These are phyloP conservation scores for Choloepus didactylus DNA, from an alignment of 2,797 vertebrate genomes.

Conservation along the genomic window DNA sequence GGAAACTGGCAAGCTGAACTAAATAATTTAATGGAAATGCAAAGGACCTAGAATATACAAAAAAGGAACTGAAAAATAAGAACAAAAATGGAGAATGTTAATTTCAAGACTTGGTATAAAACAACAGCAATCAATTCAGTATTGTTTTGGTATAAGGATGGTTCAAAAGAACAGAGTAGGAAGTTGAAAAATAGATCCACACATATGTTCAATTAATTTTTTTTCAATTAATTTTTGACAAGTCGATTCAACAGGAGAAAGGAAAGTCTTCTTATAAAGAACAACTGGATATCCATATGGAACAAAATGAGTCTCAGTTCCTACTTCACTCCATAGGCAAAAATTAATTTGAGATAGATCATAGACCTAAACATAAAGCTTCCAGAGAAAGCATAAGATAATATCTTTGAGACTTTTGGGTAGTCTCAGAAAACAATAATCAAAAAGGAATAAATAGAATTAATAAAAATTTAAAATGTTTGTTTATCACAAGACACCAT, in stretches of 20 bases:
- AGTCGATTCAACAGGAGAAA: neutral
- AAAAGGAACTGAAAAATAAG: neutral
- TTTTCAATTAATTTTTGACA: neutral
- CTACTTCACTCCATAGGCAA: neutral
- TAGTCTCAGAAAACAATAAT: neutral
- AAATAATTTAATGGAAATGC: neutral
- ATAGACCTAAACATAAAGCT: neutral
- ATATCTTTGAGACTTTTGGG: neutral
- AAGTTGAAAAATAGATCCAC: neutral
- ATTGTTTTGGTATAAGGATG: neutral
- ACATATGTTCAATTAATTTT: neutral
- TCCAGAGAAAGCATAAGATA: neutral
- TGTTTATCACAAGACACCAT: neutral
- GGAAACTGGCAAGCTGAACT: neutral
- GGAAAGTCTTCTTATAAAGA: neutral
- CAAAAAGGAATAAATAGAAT: neutral
- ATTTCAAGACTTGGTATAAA: neutral
- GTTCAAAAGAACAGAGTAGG: neutral
- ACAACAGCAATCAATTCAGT: neutral
- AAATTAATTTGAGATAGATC: neutral
- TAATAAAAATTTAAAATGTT: neutral
- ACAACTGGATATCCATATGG: neutral
- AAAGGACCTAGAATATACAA: neutral
- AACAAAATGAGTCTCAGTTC: neutral
- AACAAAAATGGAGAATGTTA: neutral